Percentiles rank a stretch among this genome's conserved stretches.
Conservation (phyloP, 2,113 vertebrate species). For the Arizona elegans region DNA sequence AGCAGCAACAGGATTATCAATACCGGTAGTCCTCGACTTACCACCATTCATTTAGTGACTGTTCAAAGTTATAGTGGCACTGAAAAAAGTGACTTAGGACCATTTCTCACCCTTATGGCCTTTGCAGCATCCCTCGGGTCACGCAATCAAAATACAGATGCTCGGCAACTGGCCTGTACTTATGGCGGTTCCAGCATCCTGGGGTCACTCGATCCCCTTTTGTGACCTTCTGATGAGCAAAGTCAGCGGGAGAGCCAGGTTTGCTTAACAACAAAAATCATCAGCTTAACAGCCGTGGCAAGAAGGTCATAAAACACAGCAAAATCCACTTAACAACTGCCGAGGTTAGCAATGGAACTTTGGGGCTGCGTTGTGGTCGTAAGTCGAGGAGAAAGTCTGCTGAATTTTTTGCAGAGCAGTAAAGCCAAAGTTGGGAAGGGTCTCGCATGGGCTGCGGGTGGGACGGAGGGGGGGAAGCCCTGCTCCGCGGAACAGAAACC, state of each 20-base stretch:
- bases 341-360: too few relatives aligned
- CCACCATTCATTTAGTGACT: too few relatives aligned
- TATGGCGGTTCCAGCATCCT: too few relatives aligned
- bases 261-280: rapidly evolving
- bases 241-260: too few relatives aligned
- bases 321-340: not conserved
- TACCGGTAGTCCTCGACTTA: not conserved
- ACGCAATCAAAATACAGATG: too few relatives aligned
- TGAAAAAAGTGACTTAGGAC: too few relatives aligned
- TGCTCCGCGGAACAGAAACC: not conserved
- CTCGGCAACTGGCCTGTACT: too few relatives aligned
- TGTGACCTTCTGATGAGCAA: too few relatives aligned
- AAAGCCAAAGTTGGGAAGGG: not conserved
- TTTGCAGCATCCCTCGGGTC: too few relatives aligned
- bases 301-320: not conserved
- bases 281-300: not conserved
- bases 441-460: rapidly evolving
- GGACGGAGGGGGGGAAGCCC: not conserved
- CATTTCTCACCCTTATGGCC: too few relatives aligned
- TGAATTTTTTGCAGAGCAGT: not conserved
- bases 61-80: too few relatives aligned
- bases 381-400: not conserved
- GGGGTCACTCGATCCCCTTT: too few relatives aligned
- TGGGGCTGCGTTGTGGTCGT: not conserved
- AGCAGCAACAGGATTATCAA: not conserved